Base-by-base conservation (phyloP, 2,797 vertebrate genomes). In the Lateolabrax maculatus region DNA sequence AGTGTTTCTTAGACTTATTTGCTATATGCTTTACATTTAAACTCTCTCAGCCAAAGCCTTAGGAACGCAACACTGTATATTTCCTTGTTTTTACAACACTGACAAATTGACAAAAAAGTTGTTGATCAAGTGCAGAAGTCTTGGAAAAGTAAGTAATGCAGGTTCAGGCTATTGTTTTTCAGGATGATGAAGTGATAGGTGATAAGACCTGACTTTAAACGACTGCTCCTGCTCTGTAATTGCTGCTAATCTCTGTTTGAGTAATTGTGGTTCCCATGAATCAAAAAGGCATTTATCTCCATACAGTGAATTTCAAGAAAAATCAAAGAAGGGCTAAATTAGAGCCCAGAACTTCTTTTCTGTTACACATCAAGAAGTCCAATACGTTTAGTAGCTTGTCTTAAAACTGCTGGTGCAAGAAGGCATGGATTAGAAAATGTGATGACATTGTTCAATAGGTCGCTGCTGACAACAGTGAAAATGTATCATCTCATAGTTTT, bases 201-300 rank as follows among this genome's bases (percentile, higher is more conserved):
- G 81, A 83, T 58, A 58, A 75, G 58, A 48, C 39, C 37, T 41
- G 78, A 68, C 69, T 71, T 75, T 71, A 52, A 81, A 71, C 0
- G 29, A 21, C 66, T 68, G 27, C 49, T 63, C 39, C 75, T 29
- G 51, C 62, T 65, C 70, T 66, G 23, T 87, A 86, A 85, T 87
- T 79, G 61, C 80, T 64, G 58, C 55, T 82, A 72, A 86, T 80
- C 49, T 81, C 60, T 58, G 48, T 48, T 53, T 7, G 15, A 81
- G 55, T 69, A 62, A 67, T 34, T 82, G 11, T 58, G 46, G 34
- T 71, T 25, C 36, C 58, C 57, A 41, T 67, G 52, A 82, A 80
- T 86, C 67, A 52, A 77, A 78, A 73, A 39, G 18, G 6, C 39
- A 77, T 75, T 73, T 43, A 63, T 89, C 75, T 76, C 49, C n/a